Evolutionary conservation across 2,113 vertebrate species (phyloP).

Genomic region (Cyanocitta stelleri): DNA sequence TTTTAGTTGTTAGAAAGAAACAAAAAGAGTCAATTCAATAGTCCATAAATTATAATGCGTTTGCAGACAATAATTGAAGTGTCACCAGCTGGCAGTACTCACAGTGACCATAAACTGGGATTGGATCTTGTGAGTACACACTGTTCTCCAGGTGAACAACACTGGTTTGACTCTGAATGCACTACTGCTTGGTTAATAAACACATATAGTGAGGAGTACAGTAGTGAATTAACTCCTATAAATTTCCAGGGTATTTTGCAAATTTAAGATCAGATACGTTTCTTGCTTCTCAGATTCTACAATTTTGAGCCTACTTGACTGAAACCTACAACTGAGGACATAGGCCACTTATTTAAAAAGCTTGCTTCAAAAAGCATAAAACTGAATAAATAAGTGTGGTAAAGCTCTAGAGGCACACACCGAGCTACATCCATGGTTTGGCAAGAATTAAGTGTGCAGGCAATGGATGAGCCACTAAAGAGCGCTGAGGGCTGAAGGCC

Average conservation of each 20-base stretch:
- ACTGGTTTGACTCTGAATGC: not conserved
- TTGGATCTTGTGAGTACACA: not conserved
- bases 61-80: not conserved
- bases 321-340: not conserved
- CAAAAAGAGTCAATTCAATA: not conserved
- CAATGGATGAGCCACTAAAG: rapidly evolving
- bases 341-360: not conserved
- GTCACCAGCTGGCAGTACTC: not conserved
- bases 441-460: rapidly evolving
- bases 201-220: not conserved
- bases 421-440: rapidly evolving
- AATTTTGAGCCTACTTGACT: not conserved
- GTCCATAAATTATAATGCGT: not conserved
- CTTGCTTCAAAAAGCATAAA: not conserved
- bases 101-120: not conserved
- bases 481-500: rapidly evolving
- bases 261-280: not conserved
- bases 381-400: rapidly evolving
- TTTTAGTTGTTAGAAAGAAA: not conserved
- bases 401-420: rapidly evolving
- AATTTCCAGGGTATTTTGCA: not conserved
- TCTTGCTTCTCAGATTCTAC: not conserved
- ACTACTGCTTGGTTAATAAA: not conserved
- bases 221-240: not conserved
- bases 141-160: not conserved